Evolutionary conservation across 2,888 invertebrate species (phyloP).

Genomic region (Orchesella flavescens): DNA sequence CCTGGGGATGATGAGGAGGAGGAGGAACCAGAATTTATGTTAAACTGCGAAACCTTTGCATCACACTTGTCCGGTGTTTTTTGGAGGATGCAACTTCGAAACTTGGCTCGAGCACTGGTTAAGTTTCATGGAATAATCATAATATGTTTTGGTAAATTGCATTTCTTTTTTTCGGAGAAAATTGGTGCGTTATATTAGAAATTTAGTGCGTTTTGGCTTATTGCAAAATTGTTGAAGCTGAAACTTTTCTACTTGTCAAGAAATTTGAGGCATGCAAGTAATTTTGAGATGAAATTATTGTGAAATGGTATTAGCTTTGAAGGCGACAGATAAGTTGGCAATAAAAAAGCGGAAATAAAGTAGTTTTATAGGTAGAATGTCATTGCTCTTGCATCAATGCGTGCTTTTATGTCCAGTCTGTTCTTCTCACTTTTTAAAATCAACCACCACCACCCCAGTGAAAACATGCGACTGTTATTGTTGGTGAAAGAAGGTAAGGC

Average conservation of each 20-base stretch:
- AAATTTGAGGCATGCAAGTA: too few relatives aligned
- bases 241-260: too few relatives aligned
- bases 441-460: neutral
- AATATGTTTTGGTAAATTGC: too few relatives aligned
- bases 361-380: neutral
- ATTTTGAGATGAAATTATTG: too few relatives aligned
- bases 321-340: too few relatives aligned
- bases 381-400: conserved; percentile 29
- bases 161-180: too few relatives aligned
- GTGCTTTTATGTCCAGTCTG: neutral
- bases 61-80: conserved; percentile 70
- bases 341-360: too few relatives aligned
- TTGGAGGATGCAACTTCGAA: conserved; percentile 68
- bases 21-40: conserved; percentile 11
- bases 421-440: conserved; percentile 10
- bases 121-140: too few relatives aligned
- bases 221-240: too few relatives aligned
- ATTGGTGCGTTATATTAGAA: too few relatives aligned
- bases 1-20: conserved; percentile 2
- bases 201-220: neutral
- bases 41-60: conserved; percentile 39
- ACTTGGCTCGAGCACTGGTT: conserved; percentile 69
- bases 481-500: neutral
- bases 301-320: too few relatives aligned
- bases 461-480: neutral